Base-by-base conservation (phyloP, 2,797 vertebrate species). In the Oreochromis grahami region DNA sequence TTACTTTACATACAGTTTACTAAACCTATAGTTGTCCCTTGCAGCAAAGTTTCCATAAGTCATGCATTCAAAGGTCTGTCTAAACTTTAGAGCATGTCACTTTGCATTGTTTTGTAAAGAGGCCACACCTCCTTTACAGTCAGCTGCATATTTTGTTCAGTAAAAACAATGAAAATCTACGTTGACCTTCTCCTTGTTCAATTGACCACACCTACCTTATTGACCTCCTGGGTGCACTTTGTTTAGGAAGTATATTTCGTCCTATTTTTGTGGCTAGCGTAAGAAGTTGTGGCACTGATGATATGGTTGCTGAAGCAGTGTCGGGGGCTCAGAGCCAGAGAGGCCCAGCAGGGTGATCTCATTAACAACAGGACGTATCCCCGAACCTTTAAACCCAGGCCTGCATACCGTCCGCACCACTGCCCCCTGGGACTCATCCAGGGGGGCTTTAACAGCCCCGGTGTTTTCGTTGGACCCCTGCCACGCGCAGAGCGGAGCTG, bases 361-460 rank as follows among this genome's bases (percentile, higher is more conserved):
- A 94, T 95, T 94, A 95, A 90, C 89, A 92, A 91, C 92, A 94
- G 92, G 88, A 93, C 91, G 84, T 93, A 94, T 87, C 93, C 91
- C 92, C 90, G 92, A 89, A 94, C 91, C 94, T 94, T 91, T 89
- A 93, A 93, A 93, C 90, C 91, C 93, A 93, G 90, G 84, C 90
- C 86, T 65, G 88, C 91, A 91, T 94, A 93, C 91, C 80, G 72
- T 89, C 89, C 58, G 77, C 90, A 91, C 86, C 82, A 63, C 81
- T 83, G 86, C 80, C 90, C 89, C 88, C 79, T 68, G 90, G 88
- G 94, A 93, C 89, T 87, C 92, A 89, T 93, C 89, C 82, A 82
- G 87, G 82, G 89, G 86, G 87, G 89, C 85, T 90, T 92, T 94
- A 93, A 93, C 90, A 84, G 85, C 86, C 83, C 84, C 8, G 43